Evolutionary conservation across 2,888 invertebrate species (phyloP), one percentile per base, ranked within the genome.

Genomic region (Cryptophagus acutangulus): DNA sequence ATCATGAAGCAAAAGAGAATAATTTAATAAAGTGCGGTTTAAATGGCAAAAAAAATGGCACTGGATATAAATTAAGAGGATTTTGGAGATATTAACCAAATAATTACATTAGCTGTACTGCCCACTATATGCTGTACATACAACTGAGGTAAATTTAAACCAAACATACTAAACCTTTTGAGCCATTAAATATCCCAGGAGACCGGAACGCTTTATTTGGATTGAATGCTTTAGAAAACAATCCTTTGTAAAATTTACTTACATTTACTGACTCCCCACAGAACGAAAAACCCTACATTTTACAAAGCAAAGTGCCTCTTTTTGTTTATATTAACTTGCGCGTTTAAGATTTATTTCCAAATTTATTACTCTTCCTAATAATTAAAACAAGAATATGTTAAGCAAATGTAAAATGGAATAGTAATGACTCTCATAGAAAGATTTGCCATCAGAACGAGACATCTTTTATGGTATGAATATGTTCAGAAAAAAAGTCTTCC

Each of bases 211-310:
- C 44, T 49, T 48, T 52, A 48, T 52, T 52, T 46, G 51, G 45
- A 49, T 52, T 52, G 49, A 49, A 48, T 46, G 46, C 48, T 47
- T 44, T 46, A 47, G 48, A 46, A 49, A 46, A 48, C 51, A 48
- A 48, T 48, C 45, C 48, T 48, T 45, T 48, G 48, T 43, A 42
- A 48, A 48, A 48, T 48, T 43, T 45, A 48, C 42, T 48, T 45
- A 40, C 42, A 25, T 47, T 47, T 44, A 37, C 41, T 26, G 36
- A 35, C 35, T 34, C 33, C 34, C 28, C 41, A 28, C 39, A 26
- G 26, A 26, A 26, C 10, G 9, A 26, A 26, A 40, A 40, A 29
- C 36, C 36, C 16, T 20, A 35, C 34, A 29, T 36, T 40, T 36
- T 40, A 40, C 29, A 40, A 36, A 40, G 40, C 36, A 40, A 40